Evolutionary conservation across 2,113 vertebrate species (phyloP).

Genomic region (Gymnocephalus cernua): DNA sequence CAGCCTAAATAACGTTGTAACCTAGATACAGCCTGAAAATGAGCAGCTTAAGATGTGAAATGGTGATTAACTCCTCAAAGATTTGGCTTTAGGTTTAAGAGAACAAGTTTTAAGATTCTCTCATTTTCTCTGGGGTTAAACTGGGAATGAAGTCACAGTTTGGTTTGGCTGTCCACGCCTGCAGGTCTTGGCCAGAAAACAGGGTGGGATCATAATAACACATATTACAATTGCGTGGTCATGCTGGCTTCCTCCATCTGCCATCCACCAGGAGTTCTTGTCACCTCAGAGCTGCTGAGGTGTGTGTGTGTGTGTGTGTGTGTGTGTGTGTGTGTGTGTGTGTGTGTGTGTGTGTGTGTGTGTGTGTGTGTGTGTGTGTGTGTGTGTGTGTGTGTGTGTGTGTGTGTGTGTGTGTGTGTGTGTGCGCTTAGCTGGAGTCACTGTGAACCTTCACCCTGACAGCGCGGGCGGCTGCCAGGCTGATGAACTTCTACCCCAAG

Average conservation of each 20-base stretch:
- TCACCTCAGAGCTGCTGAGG: slow-evolving; percentile 50
- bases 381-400: neutral
- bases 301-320: no score
- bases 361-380: slow-evolving; percentile 6
- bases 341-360: neutral
- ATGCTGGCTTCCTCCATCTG: slow-evolving; percentile 57
- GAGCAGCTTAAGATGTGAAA: neutral
- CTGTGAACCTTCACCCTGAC: slow-evolving; percentile 47
- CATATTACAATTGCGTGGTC: neutral
- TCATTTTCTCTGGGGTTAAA: neutral
- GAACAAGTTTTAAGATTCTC: neutral
- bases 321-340: neutral
- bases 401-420: slow-evolving; percentile 4
- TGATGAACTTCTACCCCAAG: slow-evolving; percentile 43
- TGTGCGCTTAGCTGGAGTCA: slow-evolving; percentile 9
- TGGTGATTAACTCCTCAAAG: neutral
- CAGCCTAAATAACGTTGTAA: no score
- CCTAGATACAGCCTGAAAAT: neutral
- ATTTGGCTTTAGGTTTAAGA: neutral
- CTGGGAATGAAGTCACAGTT: neutral
- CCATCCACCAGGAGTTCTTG: slow-evolving; percentile 49
- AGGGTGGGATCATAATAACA: slow-evolving; percentile 5
- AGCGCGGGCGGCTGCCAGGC: slow-evolving; percentile 39
- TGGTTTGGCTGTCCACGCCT: neutral
- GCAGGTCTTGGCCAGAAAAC: slow-evolving; percentile 11